These are phyloP conservation scores for Phasianus colchicus DNA, from an alignment of 2,113 vertebrate species.

Conservation along the genomic window DNA sequence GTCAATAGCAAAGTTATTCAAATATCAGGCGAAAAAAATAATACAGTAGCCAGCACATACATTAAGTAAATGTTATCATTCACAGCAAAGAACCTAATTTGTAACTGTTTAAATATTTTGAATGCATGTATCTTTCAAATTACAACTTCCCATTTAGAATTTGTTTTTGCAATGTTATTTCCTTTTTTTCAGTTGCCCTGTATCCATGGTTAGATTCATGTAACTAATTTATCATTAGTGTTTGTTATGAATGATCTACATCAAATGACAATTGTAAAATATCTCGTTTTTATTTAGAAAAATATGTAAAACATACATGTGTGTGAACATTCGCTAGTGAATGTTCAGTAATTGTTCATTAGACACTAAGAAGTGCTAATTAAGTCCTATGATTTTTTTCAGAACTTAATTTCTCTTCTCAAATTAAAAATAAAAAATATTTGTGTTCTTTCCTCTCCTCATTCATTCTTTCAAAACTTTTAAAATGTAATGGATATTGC, in stretches of 20 bases:
- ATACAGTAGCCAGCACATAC: neutral
- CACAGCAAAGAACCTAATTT: accelerated
- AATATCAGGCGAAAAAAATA: neutral
- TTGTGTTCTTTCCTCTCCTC: neutral
- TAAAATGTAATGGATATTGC: neutral
- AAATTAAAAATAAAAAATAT: neutral
- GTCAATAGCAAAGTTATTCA: neutral
- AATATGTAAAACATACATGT: neutral
- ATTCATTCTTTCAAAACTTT: neutral
- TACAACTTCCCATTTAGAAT: neutral
- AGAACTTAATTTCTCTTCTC: neutral
- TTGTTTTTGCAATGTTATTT: neutral
- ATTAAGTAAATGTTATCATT: neutral
- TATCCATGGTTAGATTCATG: neutral
- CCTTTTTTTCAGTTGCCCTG: neutral
- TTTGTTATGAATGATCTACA: neutral
- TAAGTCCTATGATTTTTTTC: neutral
- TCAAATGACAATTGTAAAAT: neutral
- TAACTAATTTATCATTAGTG: neutral
- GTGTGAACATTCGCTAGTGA: neutral
- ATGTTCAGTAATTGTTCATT: neutral
- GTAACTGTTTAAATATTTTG: neutral
- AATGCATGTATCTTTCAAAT: neutral
- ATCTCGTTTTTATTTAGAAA: neutral
- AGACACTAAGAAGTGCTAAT: neutral